Evolutionary conservation across 2,113 vertebrate species (phyloP).

Genomic region (Scophthalmus maximus): DNA sequence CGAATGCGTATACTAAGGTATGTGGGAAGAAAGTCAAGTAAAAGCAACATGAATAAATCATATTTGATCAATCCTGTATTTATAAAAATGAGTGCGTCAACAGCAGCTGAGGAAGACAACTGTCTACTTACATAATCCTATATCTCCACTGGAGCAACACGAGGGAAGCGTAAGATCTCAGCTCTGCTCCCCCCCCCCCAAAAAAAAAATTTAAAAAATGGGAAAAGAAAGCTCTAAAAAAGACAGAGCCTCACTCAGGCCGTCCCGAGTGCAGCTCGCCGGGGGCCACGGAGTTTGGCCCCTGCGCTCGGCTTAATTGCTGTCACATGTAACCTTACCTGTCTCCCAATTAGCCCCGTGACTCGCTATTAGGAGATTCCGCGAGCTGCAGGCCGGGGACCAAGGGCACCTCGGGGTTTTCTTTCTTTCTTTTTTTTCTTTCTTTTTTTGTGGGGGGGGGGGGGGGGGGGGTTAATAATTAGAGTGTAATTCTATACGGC

Average conservation of each 20-base stretch:
- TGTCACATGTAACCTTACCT: slow-evolving; percentile 88
- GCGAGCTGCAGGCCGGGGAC: slow-evolving; percentile 66
- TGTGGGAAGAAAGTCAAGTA: background rate
- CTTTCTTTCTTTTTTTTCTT: no score
- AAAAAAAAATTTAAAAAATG: no score
- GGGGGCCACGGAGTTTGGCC: slow-evolving; percentile 75
- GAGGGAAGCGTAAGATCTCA: slow-evolving; percentile 11
- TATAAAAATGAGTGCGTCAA: no score
- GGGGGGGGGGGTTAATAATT: slow-evolving; percentile 70
- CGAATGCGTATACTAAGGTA: no score
- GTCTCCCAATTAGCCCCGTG: slow-evolving; percentile 83
- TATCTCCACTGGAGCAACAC: slow-evolving; percentile 5
- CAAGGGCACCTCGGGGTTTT: slow-evolving; percentile 70
- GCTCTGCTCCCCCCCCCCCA: slow-evolving; percentile 21
- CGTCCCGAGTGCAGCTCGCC: slow-evolving; percentile 56
- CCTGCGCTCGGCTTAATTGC: slow-evolving; percentile 81
- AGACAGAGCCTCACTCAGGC: slow-evolving; percentile 34
- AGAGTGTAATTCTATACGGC: slow-evolving; percentile 78
- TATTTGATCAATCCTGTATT: background rate
- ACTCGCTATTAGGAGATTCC: slow-evolving; percentile 82
- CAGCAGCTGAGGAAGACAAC: no score
- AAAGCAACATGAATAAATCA: background rate
- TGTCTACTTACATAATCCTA: slow-evolving; percentile 13
- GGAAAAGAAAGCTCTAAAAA: slow-evolving; percentile 37
- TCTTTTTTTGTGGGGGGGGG: no score